Base-by-base conservation (phyloP, 2,113 vertebrate genomes). In the Corvus moneduloides region DNA sequence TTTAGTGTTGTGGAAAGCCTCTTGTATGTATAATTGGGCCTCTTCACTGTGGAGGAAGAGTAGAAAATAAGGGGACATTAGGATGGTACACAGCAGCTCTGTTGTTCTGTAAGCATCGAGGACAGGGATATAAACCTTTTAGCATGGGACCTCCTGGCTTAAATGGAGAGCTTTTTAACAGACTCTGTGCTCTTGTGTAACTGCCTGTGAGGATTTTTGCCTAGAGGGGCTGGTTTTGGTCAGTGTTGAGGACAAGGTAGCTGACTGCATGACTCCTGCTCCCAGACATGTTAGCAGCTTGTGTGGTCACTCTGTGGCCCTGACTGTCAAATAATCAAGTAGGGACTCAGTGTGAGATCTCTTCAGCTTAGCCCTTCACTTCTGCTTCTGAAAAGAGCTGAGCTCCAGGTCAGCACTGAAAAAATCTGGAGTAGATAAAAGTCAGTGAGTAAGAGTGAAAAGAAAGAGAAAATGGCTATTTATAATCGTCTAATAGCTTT, bases 161-260 rank as follows among this genome's bases (percentile, higher is more conserved):
- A 37, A 73, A n/a, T 8, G 1, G 12, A 61, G 33, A 43, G 46
- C 21, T 15, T 27, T 91, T 41, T 20, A 41, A 28, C 12, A 77
- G 18, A 18, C 10, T 0, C 0, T 2, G 1, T 20, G 23, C 24
- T 58, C n/a, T 35, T 1, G 0, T 46, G 16, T 43, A 49, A 10
- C 10, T 10, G 4, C 11, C 24, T 56, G 15, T 0, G 2, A 58
- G 37, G 51, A 16, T 28, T 27, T 77, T 62, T 8, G 7, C 7
- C 44, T 52, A 9, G 67, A 69, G 23, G 7, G 30, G 18, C 13
- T 3, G 2, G 1, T 22, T 90, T 62, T 16, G 51, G 26, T 27
- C 26, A 35, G 8, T 2, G 20, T 6, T 43, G 35, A 80, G 71
- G 35, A 22, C 5, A 24, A 35, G 9, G 15, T n/a, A 28, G 6